phyloP scores from a whole-genome alignment of 2,888 invertebrate genomes.

The Falcaria lacertinaria region DNA sequence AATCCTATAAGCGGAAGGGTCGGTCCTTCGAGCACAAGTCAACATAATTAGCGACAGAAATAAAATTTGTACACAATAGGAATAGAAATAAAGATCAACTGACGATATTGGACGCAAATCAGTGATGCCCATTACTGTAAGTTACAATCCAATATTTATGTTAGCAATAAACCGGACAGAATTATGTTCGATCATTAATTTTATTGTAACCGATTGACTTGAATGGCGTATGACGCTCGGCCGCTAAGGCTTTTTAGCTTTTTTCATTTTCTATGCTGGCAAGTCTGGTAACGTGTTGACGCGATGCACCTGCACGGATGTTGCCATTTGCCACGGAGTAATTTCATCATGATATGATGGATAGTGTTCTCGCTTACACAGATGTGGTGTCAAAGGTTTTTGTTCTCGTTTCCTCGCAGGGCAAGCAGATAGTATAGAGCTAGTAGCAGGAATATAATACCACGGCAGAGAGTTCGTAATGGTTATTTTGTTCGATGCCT shows the following conservation, averaged over 20 bases:
- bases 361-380: constrained; percentile 32
- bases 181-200: constrained; percentile 55
- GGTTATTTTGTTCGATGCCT: too few species aligned
- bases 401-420: constrained; percentile 9
- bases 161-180: constrained; percentile 36
- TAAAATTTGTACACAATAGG: neutral
- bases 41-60: too few species aligned
- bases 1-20: too few species aligned
- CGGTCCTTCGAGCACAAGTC: too few species aligned
- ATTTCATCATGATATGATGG: constrained; percentile 56
- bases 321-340: constrained; percentile 51
- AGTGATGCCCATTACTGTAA: constrained; percentile 10
- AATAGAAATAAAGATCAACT: neutral
- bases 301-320: constrained; percentile 53
- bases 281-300: constrained; percentile 23
- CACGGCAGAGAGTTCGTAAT: too few species aligned
- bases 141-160: constrained; percentile 33
- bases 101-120: constrained; percentile 11
- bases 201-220: constrained; percentile 67
- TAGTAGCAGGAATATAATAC: too few species aligned
- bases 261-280: constrained; percentile 30
- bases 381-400: constrained; percentile 22
- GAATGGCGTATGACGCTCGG: constrained; percentile 51
- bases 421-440: neutral
- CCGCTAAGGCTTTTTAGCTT: constrained; percentile 25